phyloP scores from a whole-genome alignment of 2,888 invertebrate genomes.

The Bellardia bayeri region DNA sequence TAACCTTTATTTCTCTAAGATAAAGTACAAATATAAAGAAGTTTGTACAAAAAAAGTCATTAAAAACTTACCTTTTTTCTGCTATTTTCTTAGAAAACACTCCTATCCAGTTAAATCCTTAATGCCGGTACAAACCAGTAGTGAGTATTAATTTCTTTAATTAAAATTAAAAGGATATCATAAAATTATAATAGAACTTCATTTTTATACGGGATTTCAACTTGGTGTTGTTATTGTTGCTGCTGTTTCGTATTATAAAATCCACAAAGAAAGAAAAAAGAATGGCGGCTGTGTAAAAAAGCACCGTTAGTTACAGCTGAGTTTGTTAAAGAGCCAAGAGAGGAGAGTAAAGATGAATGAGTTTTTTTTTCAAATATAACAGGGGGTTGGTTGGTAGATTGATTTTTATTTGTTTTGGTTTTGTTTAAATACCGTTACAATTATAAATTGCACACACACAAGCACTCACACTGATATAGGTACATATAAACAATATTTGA shows the following conservation, averaged over 20 bases:
- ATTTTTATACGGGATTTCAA: constrained; percentile 37
- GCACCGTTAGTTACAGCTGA: constrained; percentile 19
- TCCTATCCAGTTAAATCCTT: constrained; percentile 30
- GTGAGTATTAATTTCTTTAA: constrained; percentile 16
- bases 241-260: neutral
- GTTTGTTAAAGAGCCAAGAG: constrained; percentile 12
- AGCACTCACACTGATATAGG: neutral
- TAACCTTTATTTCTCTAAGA: too few species aligned
- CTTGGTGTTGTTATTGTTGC: constrained; percentile 14
- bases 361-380: constrained; percentile 26
- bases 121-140: neutral
- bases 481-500: constrained; percentile 13
- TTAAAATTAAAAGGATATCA: constrained; percentile 50
- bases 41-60: too few species aligned
- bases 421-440: constrained; percentile 36
- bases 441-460: constrained; percentile 23
- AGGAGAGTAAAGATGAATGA: constrained; percentile 15
- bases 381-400: neutral
- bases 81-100: neutral
- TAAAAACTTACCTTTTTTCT: constrained; percentile 58
- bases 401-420: constrained; percentile 37
- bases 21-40: neutral
- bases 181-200: constrained; percentile 46
- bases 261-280: neutral
- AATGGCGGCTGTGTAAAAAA: neutral